These are phyloP conservation scores for Cyanoliseus patagonus DNA, from an alignment of 2,113 vertebrate genomes.

Conservation along the genomic window DNA sequence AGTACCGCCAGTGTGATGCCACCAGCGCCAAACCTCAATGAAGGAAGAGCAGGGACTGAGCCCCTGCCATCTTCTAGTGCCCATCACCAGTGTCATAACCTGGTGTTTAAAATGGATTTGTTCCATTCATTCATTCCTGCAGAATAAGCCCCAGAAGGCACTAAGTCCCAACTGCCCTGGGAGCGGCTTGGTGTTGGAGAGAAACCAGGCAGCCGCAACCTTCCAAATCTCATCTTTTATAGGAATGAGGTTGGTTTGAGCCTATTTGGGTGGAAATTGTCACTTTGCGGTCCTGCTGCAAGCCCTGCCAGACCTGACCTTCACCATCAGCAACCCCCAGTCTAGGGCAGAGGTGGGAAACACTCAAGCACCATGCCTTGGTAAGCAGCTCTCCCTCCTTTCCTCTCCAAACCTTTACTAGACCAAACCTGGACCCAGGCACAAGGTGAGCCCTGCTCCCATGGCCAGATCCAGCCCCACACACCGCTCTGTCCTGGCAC, in stretches of 20 bases:
- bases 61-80: background rate
- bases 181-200: background rate
- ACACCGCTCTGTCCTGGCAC: background rate
- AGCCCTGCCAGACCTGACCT: background rate
- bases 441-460: background rate
- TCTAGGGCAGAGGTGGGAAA: background rate
- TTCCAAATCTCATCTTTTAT: background rate
- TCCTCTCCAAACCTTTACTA: background rate
- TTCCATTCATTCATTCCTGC: background rate
- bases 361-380: rapidly evolving
- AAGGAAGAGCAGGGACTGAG: background rate
- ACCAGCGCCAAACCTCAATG: background rate
- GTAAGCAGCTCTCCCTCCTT: background rate
- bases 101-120: background rate
- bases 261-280: background rate
- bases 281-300: background rate
- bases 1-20: background rate
- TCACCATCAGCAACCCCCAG: rapidly evolving
- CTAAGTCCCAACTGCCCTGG: background rate
- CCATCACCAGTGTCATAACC: background rate
- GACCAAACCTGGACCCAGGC: background rate
- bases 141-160: background rate
- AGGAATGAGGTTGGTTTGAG: background rate
- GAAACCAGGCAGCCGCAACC: background rate
- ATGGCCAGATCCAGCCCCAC: rapidly evolving